Conservation (phyloP, 2,888 invertebrate genomes). For the Lampropteryx suffumata region DNA sequence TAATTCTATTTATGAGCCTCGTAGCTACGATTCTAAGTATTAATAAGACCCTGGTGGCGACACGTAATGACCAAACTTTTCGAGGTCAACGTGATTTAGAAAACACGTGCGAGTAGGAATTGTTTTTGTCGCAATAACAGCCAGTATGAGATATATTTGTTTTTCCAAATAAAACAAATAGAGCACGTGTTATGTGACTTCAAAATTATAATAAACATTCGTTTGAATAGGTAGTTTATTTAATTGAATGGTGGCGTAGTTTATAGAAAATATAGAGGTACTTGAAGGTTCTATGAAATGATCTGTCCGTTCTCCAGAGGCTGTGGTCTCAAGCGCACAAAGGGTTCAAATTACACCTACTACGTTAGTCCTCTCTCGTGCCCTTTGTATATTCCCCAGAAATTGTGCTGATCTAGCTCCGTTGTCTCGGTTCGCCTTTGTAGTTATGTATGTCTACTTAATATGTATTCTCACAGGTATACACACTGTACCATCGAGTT, state of each 20-base stretch:
- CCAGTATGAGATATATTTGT: too few species aligned
- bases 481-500: neutral
- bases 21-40: neutral
- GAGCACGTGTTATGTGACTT: too few species aligned
- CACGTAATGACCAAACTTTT: slow-evolving; percentile 3
- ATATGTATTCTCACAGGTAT: slow-evolving; percentile 31
- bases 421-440: slow-evolving; percentile 46
- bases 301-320: slow-evolving; percentile 7
- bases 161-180: too few species aligned
- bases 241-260: too few species aligned
- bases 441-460: slow-evolving; percentile 29
- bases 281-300: slow-evolving; percentile 6
- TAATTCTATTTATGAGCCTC: neutral
- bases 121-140: neutral
- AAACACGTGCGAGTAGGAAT: neutral
- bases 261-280: neutral
- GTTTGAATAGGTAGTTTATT: too few species aligned
- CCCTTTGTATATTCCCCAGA: slow-evolving; percentile 49
- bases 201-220: too few species aligned
- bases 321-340: slow-evolving; percentile 47
- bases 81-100: neutral
- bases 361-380: slow-evolving; percentile 44
- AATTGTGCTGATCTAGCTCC: slow-evolving; percentile 51
- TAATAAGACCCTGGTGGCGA: neutral
- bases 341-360: slow-evolving; percentile 60